Base-by-base conservation (phyloP, 2,888 invertebrate genomes). In the Elysia crispata region DNA sequence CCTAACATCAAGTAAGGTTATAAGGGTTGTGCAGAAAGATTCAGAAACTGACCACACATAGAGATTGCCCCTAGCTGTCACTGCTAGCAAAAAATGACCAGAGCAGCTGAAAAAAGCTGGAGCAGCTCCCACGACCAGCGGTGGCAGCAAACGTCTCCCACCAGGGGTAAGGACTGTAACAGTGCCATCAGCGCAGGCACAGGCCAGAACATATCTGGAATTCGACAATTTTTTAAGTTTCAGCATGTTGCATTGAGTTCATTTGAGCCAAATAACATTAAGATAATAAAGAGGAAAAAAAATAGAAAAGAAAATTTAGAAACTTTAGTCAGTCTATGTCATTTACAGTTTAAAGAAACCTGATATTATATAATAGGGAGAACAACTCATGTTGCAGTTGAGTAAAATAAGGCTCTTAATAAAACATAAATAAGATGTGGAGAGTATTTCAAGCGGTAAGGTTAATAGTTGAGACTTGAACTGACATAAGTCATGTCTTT, bases 101-200 rank as follows among this genome's bases (percentile, higher is more conserved):
- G 93, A 93, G 66, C 94, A 91, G 81, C 92, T 91, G 15, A 95
- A 89, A 6, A 94, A 94, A 8, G 95, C 94, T 60, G 95, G 93
- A 0, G 94, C 87, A 86, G 94, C 93, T 77, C 94, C 93, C 28
- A 95, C 92, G 18, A 94, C 91, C 57, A 95, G 89, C 18, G 94
- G 93, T 0, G 95, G 94, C 57, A 94, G 89, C 0, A 94, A 87
- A 83, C 93, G 90, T 60, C 92, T 89, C 0, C 93, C 93, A 67
- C 89, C 88, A 25, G 87, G 90, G 20, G 94, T 93, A 54, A 95
- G 94, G 54, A 94, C 93, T 91, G 95, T 95, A 85, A 96, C 92
- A 69, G 94, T 93, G 69, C 94, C 93, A 93, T 96, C 95, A 82
- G 94, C 94, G 91, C 95, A 95, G 83, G 95, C 93, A 74, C 94